These are phyloP conservation scores for Coleophora flavipennella DNA, from an alignment of 2,888 invertebrate genomes.

Conservation along the genomic window DNA sequence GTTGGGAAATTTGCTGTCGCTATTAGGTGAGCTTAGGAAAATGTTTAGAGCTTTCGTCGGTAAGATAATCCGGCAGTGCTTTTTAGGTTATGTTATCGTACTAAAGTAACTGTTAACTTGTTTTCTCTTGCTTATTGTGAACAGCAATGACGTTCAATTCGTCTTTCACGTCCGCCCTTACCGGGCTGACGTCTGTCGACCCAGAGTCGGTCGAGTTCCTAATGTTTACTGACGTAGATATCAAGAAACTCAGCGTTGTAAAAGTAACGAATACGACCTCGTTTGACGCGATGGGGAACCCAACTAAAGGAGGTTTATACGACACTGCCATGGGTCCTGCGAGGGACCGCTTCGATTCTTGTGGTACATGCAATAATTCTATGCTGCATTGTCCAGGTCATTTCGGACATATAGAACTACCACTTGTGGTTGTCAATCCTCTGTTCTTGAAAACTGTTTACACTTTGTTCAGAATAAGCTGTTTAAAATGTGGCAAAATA, in stretches of 20 bases:
- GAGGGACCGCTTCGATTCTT: slow-evolving; percentile 77
- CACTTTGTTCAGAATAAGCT: slow-evolving; percentile 77
- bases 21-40: no score
- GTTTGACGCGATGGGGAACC: slow-evolving; percentile 88
- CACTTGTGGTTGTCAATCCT: slow-evolving; percentile 92
- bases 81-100: slow-evolving; percentile 6
- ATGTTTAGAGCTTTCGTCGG: no score
- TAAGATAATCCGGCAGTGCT: no score
- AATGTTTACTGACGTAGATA: slow-evolving; percentile 82
- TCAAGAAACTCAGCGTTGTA: slow-evolving; percentile 83
- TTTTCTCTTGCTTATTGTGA: slow-evolving; percentile 3
- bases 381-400: slow-evolving; percentile 88
- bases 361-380: slow-evolving; percentile 83
- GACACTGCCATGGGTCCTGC: slow-evolving; percentile 85
- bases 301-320: slow-evolving; percentile 89
- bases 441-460: slow-evolving; percentile 84
- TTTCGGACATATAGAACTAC: slow-evolving; percentile 94
- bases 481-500: slow-evolving; percentile 79
- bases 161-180: slow-evolving; percentile 33
- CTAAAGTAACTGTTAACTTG: background rate
- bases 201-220: slow-evolving; percentile 74
- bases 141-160: slow-evolving; percentile 42
- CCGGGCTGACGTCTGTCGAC: slow-evolving; percentile 46
- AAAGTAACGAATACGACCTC: slow-evolving; percentile 84
- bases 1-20: no score